These are phyloP conservation scores for Eonycteris spelaea DNA, from an alignment of 2,113 vertebrate genomes.

Conservation along the genomic window DNA sequence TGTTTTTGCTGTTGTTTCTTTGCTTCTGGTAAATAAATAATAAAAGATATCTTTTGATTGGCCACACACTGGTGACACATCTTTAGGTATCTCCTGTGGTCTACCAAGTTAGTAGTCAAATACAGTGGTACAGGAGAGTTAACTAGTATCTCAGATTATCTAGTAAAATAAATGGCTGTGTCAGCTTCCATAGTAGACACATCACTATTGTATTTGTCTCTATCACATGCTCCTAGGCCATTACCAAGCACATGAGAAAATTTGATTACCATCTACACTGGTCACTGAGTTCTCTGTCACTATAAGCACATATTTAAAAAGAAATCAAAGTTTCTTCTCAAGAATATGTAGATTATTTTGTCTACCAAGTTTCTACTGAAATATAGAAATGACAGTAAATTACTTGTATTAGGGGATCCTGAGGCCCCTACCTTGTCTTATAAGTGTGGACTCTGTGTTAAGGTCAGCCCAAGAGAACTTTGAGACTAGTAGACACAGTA, in stretches of 20 bases:
- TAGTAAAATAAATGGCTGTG: not conserved
- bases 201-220: accelerated
- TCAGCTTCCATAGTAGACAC: not conserved
- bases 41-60: not conserved
- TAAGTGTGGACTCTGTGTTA: not conserved
- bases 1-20: not conserved
- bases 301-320: not conserved
- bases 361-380: not conserved
- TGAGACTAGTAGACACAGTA: not conserved
- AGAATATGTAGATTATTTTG: not conserved
- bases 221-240: not conserved
- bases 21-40: not conserved
- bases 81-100: accelerated
- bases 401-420: not conserved
- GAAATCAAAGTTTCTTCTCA: not conserved
- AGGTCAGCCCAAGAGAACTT: not conserved
- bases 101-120: not conserved
- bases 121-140: not conserved
- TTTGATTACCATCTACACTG: not conserved
- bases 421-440: not conserved
- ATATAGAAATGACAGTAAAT: not conserved
- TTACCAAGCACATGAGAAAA: not conserved
- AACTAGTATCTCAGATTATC: not conserved
- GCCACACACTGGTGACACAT: too few species aligned
- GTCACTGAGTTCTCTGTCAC: not conserved